Evolutionary conservation across 2,888 invertebrate species (phyloP).

Genomic region (Hofmannophila pseudospretella): DNA sequence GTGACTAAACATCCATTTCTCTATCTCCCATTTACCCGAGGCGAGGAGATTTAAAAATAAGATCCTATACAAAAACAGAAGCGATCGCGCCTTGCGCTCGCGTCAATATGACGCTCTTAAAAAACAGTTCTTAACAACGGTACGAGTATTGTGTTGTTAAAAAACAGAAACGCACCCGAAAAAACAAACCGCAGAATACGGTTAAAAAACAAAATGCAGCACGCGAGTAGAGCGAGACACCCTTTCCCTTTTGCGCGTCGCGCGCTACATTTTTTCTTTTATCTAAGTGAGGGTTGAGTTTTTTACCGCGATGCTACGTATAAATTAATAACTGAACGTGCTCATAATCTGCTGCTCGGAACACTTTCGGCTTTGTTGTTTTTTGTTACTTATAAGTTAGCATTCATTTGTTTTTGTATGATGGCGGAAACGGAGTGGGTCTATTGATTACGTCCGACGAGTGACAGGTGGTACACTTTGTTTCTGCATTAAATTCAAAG

Average conservation of each 20-base stretch:
- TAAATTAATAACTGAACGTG: conserved; percentile 78
- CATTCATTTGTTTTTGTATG: conserved; percentile 72
- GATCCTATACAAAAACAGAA: conserved; percentile 54
- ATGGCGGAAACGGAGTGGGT: conserved; percentile 59
- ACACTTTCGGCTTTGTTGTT: conserved; percentile 75
- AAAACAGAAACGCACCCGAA: conserved; percentile 72
- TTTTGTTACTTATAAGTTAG: conserved; percentile 54
- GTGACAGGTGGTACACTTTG: conserved; percentile 58
- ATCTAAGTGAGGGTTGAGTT: conserved; percentile 69
- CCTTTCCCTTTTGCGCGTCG: conserved; percentile 76
- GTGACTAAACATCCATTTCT: conserved; percentile 64
- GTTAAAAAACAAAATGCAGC: conserved; percentile 75
- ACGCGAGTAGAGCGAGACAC: conserved; percentile 69
- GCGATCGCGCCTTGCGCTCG: conserved; percentile 59
- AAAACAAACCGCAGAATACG: conserved; percentile 73
- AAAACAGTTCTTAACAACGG: conserved; percentile 68
- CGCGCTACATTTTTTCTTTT: conserved; percentile 69
- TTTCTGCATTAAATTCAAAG: conserved; percentile 22
- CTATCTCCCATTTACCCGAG: conserved; percentile 55
- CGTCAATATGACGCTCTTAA: conserved; percentile 71
- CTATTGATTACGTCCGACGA: conserved; percentile 58
- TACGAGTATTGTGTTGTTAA: conserved; percentile 74
- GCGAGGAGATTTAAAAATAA: conserved; percentile 68
- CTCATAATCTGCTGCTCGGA: conserved; percentile 72
- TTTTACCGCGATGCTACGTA: conserved; percentile 68